phyloP scores from a whole-genome alignment of 2,888 invertebrate genomes.

The Oscheius myriophilus region DNA sequence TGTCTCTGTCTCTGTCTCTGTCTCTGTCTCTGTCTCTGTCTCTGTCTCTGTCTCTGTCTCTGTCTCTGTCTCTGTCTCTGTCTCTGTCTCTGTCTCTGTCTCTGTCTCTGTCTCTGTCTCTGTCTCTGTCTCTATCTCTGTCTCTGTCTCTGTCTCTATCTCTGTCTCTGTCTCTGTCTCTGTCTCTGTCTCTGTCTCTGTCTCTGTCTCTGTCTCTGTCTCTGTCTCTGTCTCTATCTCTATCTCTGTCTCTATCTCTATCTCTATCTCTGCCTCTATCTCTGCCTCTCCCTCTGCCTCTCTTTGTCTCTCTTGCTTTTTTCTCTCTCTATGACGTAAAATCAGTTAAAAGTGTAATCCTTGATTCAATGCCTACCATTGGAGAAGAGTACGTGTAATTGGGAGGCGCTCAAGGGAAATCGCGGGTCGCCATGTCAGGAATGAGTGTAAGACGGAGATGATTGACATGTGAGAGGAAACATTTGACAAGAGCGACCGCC shows the following conservation, averaged over 20 bases:
- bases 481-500: constrained; percentile 15
- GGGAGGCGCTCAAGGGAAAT: too few species aligned
- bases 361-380: too few species aligned
- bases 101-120: background rate
- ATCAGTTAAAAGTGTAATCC: too few species aligned
- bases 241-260: background rate
- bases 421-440: constrained; percentile 21
- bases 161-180: background rate
- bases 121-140: constrained; percentile 8
- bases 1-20: background rate
- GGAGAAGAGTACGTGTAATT: too few species aligned
- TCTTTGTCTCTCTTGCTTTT: background rate
- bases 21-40: constrained; percentile 8
- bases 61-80: background rate
- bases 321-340: background rate
- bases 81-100: background rate
- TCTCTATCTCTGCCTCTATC: background rate
- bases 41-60: constrained; percentile 1
- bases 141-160: background rate
- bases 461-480: constrained; percentile 29
- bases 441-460: constrained; percentile 28
- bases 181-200: background rate
- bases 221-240: constrained; percentile 5
- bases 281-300: constrained; percentile 3
- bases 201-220: constrained; percentile 3